phyloP scores from a whole-genome alignment of 2,797 vertebrate genomes.

The Champsocephalus gunnari region DNA sequence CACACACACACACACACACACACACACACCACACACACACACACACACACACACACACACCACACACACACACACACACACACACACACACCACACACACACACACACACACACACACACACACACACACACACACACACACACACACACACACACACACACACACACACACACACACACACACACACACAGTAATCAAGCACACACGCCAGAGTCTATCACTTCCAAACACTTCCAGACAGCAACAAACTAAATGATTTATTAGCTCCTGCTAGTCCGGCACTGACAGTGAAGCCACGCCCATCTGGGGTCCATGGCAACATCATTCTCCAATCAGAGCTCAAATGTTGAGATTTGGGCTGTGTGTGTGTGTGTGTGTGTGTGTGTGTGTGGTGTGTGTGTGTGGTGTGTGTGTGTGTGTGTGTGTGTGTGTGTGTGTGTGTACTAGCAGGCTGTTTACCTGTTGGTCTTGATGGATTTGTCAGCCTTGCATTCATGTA shows the following conservation, averaged over 20 bases:
- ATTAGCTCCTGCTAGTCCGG: slow-evolving; percentile 67
- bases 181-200: slow-evolving; percentile 27
- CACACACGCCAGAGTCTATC: slow-evolving; percentile 39
- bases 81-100: slow-evolving; percentile 29
- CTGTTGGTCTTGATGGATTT: no score
- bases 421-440: slow-evolving; percentile 11
- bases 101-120: slow-evolving; percentile 42
- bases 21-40: slow-evolving; percentile 32
- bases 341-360: slow-evolving; percentile 43
- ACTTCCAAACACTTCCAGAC: slow-evolving; percentile 36
- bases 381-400: slow-evolving; percentile 6
- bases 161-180: slow-evolving; percentile 30
- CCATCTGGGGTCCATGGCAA: slow-evolving; percentile 68
- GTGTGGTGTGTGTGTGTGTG: slow-evolving; percentile 11
- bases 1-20: slow-evolving; percentile 35
- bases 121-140: slow-evolving; percentile 35
- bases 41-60: slow-evolving; percentile 33
- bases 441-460: no score
- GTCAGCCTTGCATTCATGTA: not conserved
- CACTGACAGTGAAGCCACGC: slow-evolving; percentile 47
- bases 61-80: slow-evolving; percentile 33
- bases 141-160: slow-evolving; percentile 35
- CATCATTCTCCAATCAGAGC: slow-evolving; percentile 58
- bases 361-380: slow-evolving; percentile 15
- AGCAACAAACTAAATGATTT: slow-evolving; percentile 69